Conservation (phyloP, 1,140 invertebrate genomes). For the Heliothis virescens region DNA sequence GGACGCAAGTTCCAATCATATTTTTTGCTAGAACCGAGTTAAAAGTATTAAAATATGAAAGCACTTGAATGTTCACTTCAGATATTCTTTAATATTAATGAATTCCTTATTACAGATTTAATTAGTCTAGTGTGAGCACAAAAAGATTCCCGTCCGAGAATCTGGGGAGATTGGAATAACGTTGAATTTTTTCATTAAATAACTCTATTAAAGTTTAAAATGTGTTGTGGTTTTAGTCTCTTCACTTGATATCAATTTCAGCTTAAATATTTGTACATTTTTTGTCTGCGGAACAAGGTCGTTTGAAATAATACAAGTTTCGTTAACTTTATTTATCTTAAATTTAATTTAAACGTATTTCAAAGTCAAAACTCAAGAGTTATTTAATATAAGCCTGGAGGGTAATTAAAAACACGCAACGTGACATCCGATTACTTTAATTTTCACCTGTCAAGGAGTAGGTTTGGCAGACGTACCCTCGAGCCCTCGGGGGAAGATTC, state of each 20-base stretch:
- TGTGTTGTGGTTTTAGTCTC: neutral
- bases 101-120: conserved; percentile 44
- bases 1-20: conserved; percentile 39
- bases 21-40: conserved; percentile 14
- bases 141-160: conserved; percentile 21
- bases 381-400: conserved; percentile 17
- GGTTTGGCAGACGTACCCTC: conserved; percentile 19
- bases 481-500: conserved; percentile 51
- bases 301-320: conserved; percentile 20
- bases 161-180: neutral
- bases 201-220: neutral
- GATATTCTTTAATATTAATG: conserved; percentile 40
- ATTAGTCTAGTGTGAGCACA: conserved; percentile 36
- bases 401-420: conserved; percentile 36
- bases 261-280: neutral
- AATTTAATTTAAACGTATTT: conserved; percentile 28
- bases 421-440: conserved; percentile 40
- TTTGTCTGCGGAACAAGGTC: neutral
- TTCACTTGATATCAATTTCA: conserved; percentile 1
- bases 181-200: conserved; percentile 24
- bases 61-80: conserved; percentile 9
- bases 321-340: conserved; percentile 25
- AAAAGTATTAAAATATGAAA: conserved; percentile 43
- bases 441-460: conserved; percentile 40
- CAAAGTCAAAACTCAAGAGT: conserved; percentile 23